These are phyloP conservation scores for Triplophysa rosa DNA, from an alignment of 2,113 vertebrate species.

Conservation along the genomic window DNA sequence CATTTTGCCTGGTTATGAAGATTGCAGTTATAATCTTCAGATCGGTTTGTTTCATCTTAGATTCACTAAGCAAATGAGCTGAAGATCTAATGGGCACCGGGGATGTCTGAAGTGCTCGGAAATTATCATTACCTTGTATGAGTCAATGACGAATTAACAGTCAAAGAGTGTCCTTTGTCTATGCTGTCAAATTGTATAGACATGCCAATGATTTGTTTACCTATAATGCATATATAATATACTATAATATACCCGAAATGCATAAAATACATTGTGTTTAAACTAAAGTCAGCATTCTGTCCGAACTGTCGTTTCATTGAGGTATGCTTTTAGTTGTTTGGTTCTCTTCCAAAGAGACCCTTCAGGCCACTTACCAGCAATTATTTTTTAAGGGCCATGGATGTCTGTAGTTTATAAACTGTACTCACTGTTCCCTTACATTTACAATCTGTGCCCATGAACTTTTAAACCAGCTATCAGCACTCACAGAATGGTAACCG, in stretches of 20 bases:
- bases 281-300: too few relatives aligned
- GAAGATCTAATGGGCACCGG: conserved; percentile 7
- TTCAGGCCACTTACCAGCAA: not conserved
- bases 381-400: conserved; percentile 1
- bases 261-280: too few relatives aligned
- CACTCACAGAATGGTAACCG: not conserved
- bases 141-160: conserved; percentile 9
- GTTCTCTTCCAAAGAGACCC: not conserved
- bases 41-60: conserved; percentile 19
- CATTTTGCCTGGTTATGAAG: not conserved
- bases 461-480: not conserved
- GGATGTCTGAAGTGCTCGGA: conserved; percentile 28
- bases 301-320: too few relatives aligned
- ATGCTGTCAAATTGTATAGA: too few relatives aligned
- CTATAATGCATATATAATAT: not conserved
- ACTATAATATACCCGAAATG: too few relatives aligned
- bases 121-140: not conserved
- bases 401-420: conserved; percentile 3
- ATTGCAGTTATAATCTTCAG: conserved; percentile 9
- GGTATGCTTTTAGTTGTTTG: too few relatives aligned
- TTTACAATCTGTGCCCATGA: not conserved
- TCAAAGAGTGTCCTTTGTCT: not conserved
- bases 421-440: not conserved
- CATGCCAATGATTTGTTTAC: not conserved
- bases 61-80: conserved; percentile 31